These are phyloP conservation scores for Tigriopus californicus DNA, from an alignment of 2,888 invertebrate species.

Conservation along the genomic window DNA sequence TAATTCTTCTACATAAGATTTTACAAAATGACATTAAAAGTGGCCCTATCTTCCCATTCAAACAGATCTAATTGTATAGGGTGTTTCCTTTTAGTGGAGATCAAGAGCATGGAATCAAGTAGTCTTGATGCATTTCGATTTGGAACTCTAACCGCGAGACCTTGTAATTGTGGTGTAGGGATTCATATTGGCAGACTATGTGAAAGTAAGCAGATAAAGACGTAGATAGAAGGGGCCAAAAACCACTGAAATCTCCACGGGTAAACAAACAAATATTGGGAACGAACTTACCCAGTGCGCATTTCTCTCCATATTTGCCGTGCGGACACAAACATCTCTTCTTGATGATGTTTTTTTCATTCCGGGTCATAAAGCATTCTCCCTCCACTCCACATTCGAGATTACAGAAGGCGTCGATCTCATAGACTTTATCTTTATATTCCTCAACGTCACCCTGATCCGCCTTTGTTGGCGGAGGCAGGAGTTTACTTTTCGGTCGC, in stretches of 20 bases:
- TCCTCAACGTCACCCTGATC: background rate
- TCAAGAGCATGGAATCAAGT: no score
- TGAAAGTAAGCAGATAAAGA: background rate
- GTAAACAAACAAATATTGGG: no score
- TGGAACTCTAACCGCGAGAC: no score
- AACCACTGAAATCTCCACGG: background rate
- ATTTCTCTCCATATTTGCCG: slow-evolving; percentile 17
- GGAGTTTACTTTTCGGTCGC: background rate
- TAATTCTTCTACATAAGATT: no score
- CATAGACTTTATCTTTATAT: slow-evolving; percentile 7
- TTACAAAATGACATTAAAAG: no score
- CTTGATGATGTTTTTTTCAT: slow-evolving; percentile 2
- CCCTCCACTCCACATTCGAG: slow-evolving; percentile 14
- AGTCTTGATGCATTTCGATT: no score
- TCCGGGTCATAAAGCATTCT: slow-evolving; percentile 5
- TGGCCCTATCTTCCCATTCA: no score
- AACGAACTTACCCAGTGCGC: slow-evolving; percentile 13
- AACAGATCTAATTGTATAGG: no score
- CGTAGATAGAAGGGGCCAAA: background rate
- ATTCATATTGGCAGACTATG: no score
- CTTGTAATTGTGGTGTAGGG: no score
- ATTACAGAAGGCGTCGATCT: slow-evolving; percentile 12
- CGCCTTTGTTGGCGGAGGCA: background rate
- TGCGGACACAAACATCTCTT: slow-evolving; percentile 17
- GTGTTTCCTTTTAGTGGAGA: no score